These are phyloP conservation scores for Folsomia manolachei DNA, from an alignment of 2,888 invertebrate species.

Conservation along the genomic window DNA sequence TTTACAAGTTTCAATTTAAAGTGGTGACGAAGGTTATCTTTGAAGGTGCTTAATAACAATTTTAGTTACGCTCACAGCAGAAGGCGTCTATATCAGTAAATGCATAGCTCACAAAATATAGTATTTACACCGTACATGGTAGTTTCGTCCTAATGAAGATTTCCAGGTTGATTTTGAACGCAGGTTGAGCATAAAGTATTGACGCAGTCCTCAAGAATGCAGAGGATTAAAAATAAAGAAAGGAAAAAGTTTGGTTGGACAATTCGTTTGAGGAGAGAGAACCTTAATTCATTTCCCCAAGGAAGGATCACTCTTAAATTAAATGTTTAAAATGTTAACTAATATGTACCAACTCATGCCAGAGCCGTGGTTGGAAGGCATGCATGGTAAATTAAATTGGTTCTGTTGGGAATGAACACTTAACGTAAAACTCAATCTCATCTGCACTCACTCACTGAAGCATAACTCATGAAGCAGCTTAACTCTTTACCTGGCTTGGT, in stretches of 20 bases:
- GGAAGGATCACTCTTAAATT: conserved; percentile 14
- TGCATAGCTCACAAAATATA: too few species aligned
- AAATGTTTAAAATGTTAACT: conserved; percentile 30
- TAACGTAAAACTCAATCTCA: conserved; percentile 25
- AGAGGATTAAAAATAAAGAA: neutral
- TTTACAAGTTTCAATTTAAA: too few species aligned
- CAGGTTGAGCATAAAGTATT: too few species aligned
- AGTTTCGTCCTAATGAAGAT: too few species aligned
- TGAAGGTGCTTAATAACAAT: too few species aligned
- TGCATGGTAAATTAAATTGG: conserved; percentile 42
- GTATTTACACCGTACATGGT: too few species aligned
- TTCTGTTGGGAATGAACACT: neutral
- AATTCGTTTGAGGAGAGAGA: neutral
- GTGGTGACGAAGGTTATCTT: too few species aligned
- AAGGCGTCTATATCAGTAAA: too few species aligned
- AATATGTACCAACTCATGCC: conserved; percentile 36
- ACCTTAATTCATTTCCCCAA: neutral
- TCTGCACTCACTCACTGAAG: conserved; percentile 18
- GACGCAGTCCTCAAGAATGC: neutral
- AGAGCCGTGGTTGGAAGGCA: conserved; percentile 39
- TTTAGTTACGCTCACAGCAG: too few species aligned
- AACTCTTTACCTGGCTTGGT: neutral
- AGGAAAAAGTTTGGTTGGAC: neutral
- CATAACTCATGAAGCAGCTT: conserved; percentile 15
- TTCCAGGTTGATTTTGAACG: too few species aligned